Percentiles rank a stretch among this genome's conserved stretches.
Evolutionary conservation across 2,113 vertebrate genomes (phyloP).

Genomic region (Siniperca knerii): DNA sequence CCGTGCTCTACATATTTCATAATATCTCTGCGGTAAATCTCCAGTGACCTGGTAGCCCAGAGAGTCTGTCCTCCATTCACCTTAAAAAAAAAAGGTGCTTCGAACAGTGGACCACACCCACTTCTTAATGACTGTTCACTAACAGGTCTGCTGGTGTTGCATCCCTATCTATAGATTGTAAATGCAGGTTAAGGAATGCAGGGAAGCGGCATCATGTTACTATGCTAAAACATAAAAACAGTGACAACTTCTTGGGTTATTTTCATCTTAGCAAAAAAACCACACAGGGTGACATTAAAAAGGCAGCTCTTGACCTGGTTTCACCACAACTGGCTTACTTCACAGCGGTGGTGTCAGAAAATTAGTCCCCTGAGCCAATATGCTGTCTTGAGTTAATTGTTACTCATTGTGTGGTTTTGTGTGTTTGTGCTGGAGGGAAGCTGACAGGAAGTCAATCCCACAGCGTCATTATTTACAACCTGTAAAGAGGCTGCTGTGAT

Average conservation of each 20-base stretch:
- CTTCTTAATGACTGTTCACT: constrained; percentile 49
- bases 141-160: constrained; percentile 31
- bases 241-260: constrained; percentile 11
- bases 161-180: constrained; percentile 13
- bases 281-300: neutral
- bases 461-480: constrained; percentile 53
- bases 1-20: constrained; percentile 64
- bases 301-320: constrained; percentile 42
- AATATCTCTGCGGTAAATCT: constrained; percentile 47
- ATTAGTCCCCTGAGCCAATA: constrained; percentile 46
- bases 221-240: neutral
- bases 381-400: constrained; percentile 50
- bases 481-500: constrained; percentile 33
- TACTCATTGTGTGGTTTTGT: constrained; percentile 57
- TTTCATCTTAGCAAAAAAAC: constrained; percentile 37
- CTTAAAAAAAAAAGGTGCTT: constrained; percentile 13
- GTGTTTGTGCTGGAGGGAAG: constrained; percentile 45
- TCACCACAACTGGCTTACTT: constrained; percentile 48
- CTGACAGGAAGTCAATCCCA: constrained; percentile 67
- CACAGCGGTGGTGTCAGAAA: constrained; percentile 34
- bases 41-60: constrained; percentile 59
- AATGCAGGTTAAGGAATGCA: constrained; percentile 43
- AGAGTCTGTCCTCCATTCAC: constrained; percentile 57
- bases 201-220: constrained; percentile 32
- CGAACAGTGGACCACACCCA: constrained; percentile 31